phyloP scores from a whole-genome alignment of 2,797 vertebrate species.

The Pangasius larnaudii region DNA sequence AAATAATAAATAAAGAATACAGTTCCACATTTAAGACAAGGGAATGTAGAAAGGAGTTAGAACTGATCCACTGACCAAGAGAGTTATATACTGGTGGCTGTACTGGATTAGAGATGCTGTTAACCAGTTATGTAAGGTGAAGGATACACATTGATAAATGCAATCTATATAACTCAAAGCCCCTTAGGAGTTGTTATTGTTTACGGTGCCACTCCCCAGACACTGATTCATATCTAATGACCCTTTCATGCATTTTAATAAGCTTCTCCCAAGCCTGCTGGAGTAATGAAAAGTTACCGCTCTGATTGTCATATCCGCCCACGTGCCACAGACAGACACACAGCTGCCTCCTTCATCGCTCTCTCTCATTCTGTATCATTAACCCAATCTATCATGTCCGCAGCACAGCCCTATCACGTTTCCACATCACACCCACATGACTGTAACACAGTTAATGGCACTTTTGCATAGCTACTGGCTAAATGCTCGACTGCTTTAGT shows the following conservation, averaged over 20 bases:
- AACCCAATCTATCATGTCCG: background rate
- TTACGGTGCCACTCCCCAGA: constrained; percentile 41
- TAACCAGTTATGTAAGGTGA: background rate
- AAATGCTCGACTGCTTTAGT: constrained; percentile 24
- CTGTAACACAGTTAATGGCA: constrained; percentile 36
- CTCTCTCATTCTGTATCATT: constrained; percentile 27
- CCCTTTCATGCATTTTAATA: constrained; percentile 63
- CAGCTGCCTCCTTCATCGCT: background rate
- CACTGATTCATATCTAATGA: constrained; percentile 65
- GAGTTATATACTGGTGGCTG: background rate
- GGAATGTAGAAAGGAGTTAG: background rate
- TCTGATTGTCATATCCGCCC: constrained; percentile 63
- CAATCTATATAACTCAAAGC: constrained; percentile 1
- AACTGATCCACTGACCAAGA: background rate
- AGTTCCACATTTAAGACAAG: background rate
- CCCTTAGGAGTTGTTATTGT: constrained; percentile 29
- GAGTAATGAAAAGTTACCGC: constrained; percentile 74
- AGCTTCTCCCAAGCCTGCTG: constrained; percentile 63
- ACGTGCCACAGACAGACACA: constrained; percentile 22
- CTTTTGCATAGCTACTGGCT: constrained; percentile 18
- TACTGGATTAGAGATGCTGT: background rate
- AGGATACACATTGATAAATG: background rate
- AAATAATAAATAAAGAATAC: constrained; percentile 13
- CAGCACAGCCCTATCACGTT: constrained; percentile 32
- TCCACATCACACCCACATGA: constrained; percentile 42